Percentiles rank a stretch among this genome's conserved stretches.
These are phyloP conservation scores for Tetragonula carbonaria DNA, from an alignment of 2,888 invertebrate species.

Conservation along the genomic window DNA sequence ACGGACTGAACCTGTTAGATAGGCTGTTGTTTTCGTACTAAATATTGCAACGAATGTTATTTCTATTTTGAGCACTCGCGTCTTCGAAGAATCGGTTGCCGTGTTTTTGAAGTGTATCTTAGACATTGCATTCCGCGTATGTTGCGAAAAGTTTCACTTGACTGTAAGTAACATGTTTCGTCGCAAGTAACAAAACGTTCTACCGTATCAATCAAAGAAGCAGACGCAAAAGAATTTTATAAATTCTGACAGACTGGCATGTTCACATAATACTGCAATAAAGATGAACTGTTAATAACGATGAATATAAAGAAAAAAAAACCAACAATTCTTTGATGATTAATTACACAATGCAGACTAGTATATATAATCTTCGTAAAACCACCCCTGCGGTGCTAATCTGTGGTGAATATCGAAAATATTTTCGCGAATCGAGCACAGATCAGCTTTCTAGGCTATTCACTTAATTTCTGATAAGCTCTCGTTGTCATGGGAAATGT, in stretches of 20 bases:
- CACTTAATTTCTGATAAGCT: conserved; percentile 80
- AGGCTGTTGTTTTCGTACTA: too few species aligned
- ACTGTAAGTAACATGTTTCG: too few species aligned
- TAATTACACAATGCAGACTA: not conserved
- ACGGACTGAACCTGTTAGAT: not conserved
- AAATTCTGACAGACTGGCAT: not conserved
- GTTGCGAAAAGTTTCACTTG: not conserved
- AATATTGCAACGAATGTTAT: too few species aligned
- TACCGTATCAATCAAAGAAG: not conserved
- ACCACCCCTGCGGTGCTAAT: conserved; percentile 67
- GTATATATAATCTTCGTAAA: not conserved
- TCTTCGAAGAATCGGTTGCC: too few species aligned
- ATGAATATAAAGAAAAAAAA: not conserved
- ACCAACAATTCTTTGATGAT: not conserved
- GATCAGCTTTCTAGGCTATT: conserved; percentile 63
- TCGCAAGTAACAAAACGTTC: not conserved
- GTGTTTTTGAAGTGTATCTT: too few species aligned
- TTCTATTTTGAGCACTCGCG: too few species aligned
- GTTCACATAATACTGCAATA: not conserved
- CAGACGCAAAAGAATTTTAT: not conserved
- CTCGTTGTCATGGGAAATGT: conserved; percentile 62
- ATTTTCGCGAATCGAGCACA: too few species aligned
- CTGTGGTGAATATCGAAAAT: too few species aligned
- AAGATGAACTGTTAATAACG: not conserved
- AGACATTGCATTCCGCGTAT: too few species aligned